phyloP scores from a whole-genome alignment of 2,113 vertebrate species.

The Mesocricetus auratus region DNA sequence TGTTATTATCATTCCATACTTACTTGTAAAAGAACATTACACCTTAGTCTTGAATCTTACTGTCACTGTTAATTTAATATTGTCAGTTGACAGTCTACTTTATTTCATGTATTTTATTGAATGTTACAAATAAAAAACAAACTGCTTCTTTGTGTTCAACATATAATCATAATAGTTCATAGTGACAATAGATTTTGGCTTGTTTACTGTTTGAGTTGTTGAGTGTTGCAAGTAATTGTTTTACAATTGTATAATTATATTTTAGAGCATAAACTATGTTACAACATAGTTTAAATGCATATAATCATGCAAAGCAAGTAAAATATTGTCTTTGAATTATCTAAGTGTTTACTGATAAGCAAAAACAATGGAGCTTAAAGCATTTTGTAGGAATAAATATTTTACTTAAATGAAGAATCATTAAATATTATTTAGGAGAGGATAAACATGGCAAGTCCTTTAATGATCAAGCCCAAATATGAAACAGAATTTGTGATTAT shows the following conservation, averaged over 20 bases:
- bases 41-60: not conserved
- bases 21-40: not conserved
- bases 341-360: conserved; percentile 23
- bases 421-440: conserved; percentile 65
- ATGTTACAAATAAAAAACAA: not conserved
- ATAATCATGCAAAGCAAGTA: not conserved
- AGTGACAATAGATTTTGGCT: not conserved
- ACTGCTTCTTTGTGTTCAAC: not conserved
- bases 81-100: not conserved
- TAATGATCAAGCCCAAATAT: conserved; percentile 51
- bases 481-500: conserved; percentile 55
- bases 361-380: conserved; percentile 4
- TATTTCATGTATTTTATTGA: conserved; percentile 18
- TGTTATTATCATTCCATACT: not conserved
- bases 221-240: conserved; percentile 24
- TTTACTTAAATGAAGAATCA: conserved; percentile 58
- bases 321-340: conserved; percentile 57
- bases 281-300: not conserved
- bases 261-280: conserved; percentile 30
- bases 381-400: not conserved
- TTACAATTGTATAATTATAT: conserved; percentile 28
- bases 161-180: not conserved
- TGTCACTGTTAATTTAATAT: not conserved
- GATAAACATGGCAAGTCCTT: conserved; percentile 50
- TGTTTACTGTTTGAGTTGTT: not conserved